These are phyloP conservation scores for Drosophila saltans DNA, from an alignment of 1,140 invertebrate genomes.

Conservation along the genomic window DNA sequence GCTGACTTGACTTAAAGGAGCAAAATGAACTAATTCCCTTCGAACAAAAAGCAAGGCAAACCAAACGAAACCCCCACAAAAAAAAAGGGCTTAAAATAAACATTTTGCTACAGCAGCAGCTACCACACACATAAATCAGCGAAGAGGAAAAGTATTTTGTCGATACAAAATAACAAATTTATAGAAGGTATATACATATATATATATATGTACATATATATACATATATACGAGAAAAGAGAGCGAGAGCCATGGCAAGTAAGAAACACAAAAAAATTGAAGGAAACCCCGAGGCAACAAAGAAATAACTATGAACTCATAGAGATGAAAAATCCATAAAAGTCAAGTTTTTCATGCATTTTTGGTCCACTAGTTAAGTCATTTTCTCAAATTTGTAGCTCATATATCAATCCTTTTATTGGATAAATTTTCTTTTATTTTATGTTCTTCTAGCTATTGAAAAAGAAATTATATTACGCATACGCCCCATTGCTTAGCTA, in stretches of 20 bases:
- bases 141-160: slow-evolving; percentile 38
- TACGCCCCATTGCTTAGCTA: slow-evolving; percentile 43
- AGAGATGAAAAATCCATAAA: not conserved
- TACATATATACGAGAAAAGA: not conserved
- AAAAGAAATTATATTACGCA: slow-evolving; percentile 59
- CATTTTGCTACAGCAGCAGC: slow-evolving; percentile 23
- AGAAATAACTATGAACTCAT: slow-evolving; percentile 6
- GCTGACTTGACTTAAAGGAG: slow-evolving; percentile 41
- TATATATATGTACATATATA: not conserved
- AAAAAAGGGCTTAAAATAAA: slow-evolving; percentile 51
- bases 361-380: not conserved
- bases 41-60: slow-evolving; percentile 7
- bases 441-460: not conserved
- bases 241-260: not conserved
- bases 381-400: not conserved
- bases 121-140: slow-evolving; percentile 55
- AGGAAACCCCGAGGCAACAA: not conserved
- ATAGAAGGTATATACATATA: not conserved
- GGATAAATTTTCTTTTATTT: not conserved
- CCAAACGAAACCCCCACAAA: slow-evolving; percentile 5
- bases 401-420: not conserved
- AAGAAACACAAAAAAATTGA: not conserved
- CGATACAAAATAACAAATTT: slow-evolving; percentile 29
- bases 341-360: not conserved
- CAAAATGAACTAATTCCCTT: slow-evolving; percentile 60